Evolutionary conservation across 1,140 invertebrate genomes (phyloP).

Genomic region (Trinorchestia longiramus): DNA sequence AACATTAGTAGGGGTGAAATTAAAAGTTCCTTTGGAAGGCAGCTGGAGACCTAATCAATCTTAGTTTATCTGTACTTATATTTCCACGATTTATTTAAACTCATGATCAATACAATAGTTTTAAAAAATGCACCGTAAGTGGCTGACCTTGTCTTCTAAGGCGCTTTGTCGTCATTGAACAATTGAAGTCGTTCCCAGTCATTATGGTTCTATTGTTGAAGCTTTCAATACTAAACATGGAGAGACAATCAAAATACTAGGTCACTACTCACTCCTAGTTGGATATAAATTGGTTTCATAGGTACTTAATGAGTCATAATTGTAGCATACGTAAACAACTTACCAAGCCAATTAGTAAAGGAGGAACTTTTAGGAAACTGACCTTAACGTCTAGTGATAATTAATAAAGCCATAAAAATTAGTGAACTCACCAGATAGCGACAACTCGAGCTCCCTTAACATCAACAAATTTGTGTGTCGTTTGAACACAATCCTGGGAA

Average conservation of each 20-base stretch:
- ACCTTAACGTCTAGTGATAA: not conserved
- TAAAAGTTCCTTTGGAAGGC: not conserved
- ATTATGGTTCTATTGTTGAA: not conserved
- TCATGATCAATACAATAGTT: not conserved
- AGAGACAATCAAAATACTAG: not conserved
- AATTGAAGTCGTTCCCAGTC: not conserved
- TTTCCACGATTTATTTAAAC: not conserved
- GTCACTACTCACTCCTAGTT: not conserved
- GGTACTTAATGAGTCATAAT: not conserved
- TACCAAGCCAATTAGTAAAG: not conserved
- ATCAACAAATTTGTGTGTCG: not conserved
- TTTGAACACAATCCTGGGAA: not conserved
- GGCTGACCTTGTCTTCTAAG: not conserved
- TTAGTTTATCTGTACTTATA: not conserved
- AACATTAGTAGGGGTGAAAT: not conserved
- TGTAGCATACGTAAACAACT: not conserved
- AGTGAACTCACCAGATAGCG: not conserved
- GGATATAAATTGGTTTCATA: not conserved
- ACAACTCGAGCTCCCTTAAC: not conserved
- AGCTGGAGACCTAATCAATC: not conserved
- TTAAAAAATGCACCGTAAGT: not conserved
- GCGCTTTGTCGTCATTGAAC: not conserved
- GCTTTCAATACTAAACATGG: not conserved
- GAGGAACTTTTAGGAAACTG: not conserved
- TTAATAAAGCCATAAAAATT: not conserved